Evolutionary conservation across 2,797 vertebrate genomes (phyloP).

Genomic region (Sternotherus odoratus): DNA sequence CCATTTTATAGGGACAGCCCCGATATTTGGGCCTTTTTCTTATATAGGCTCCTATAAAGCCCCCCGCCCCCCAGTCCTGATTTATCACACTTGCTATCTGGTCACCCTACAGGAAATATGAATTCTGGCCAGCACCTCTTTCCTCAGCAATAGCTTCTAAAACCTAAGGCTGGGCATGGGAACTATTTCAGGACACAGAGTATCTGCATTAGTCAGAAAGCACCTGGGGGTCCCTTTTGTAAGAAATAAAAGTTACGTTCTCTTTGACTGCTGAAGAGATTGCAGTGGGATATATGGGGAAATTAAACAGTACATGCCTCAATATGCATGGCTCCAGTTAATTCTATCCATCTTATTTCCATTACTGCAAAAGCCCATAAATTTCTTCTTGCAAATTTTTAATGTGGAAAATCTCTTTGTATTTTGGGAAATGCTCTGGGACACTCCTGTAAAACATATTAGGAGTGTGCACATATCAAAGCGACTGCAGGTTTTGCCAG

Average conservation of each 20-base stretch:
- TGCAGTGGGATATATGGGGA: background rate
- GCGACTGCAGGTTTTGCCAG: background rate
- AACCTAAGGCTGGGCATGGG: background rate
- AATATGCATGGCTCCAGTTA: background rate
- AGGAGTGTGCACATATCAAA: background rate
- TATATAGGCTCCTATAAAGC: no score
- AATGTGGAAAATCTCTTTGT: conserved; percentile 15
- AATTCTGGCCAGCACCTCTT: background rate
- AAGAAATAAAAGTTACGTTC: background rate
- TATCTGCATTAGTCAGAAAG: background rate
- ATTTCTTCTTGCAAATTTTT: background rate
- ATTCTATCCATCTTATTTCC: background rate
- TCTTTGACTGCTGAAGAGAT: background rate
- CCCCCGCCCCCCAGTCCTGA: no score
- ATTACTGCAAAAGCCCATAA: background rate
- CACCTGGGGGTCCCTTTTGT: background rate
- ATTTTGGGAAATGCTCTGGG: conserved; percentile 19
- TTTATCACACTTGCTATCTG: no score
- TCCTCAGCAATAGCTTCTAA: background rate
- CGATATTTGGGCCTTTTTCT: no score
- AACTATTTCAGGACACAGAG: background rate
- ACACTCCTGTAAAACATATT: background rate
- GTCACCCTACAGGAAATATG: background rate
- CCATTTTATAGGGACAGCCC: no score
- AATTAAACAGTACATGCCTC: background rate